Evolutionary conservation across 2,888 invertebrate species (phyloP).

Genomic region (Agonum fuliginosum): DNA sequence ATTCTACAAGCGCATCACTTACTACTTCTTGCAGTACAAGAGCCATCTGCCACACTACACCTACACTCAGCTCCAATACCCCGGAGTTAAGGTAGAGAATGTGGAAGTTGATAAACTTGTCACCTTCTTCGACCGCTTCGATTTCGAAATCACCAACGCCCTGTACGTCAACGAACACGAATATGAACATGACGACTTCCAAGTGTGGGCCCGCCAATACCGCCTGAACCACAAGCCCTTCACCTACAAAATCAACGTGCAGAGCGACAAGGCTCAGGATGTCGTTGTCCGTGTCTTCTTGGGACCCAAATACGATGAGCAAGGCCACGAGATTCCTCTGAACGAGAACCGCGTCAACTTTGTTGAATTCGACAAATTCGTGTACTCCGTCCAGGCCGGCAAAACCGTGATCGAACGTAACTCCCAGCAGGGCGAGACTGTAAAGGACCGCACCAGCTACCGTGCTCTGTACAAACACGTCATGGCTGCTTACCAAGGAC

Average conservation of each 20-base stretch:
- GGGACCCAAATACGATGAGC: conserved; percentile 81
- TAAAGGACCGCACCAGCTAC: conserved; percentile 79
- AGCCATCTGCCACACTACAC: conserved; percentile 77
- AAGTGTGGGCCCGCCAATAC: conserved; percentile 76
- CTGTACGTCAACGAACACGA: conserved; percentile 74
- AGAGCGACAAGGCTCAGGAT: conserved; percentile 77
- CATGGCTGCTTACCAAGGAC: conserved; percentile 75
- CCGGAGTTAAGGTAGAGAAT: conserved; percentile 80
- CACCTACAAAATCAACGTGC: conserved; percentile 75
- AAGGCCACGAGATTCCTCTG: conserved; percentile 76
- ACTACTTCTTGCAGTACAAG: conserved; percentile 78
- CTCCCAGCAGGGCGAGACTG: conserved; percentile 79
- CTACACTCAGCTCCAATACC: conserved; percentile 77
- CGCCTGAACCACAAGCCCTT: conserved; percentile 81
- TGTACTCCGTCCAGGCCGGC: conserved; percentile 77
- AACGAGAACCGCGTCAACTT: conserved; percentile 78
- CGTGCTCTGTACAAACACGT: conserved; percentile 79
- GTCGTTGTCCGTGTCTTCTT: conserved; percentile 81
- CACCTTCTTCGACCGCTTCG: conserved; percentile 82
- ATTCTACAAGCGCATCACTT: conserved; percentile 78
- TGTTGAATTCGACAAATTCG: conserved; percentile 79
- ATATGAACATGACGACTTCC: conserved; percentile 73
- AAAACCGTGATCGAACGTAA: conserved; percentile 79
- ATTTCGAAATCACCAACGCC: conserved; percentile 80
- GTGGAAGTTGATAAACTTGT: conserved; percentile 79